These are phyloP conservation scores for Ailurus styani DNA, from an alignment of 2,113 vertebrate species.

Conservation along the genomic window DNA sequence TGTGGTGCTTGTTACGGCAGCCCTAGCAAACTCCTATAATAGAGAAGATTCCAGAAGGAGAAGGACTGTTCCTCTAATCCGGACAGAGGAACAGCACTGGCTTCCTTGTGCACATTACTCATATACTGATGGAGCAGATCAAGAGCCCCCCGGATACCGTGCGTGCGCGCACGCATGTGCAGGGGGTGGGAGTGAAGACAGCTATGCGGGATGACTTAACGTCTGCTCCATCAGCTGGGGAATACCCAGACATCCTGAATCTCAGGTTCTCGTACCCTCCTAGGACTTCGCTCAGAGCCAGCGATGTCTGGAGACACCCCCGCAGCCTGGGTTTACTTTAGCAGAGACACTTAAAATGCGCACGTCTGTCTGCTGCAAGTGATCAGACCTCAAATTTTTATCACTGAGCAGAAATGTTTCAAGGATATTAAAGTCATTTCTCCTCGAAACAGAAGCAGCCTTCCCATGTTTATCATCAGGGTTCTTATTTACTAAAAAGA, in stretches of 20 bases:
- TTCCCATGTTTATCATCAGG: neutral
- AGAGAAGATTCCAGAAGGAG: neutral
- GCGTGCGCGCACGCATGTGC: neutral
- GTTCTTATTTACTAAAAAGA: neutral
- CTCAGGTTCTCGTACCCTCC: neutral
- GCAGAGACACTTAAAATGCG: neutral
- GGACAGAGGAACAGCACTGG: neutral
- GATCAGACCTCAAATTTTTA: neutral
- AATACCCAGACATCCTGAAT: neutral
- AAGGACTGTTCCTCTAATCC: neutral
- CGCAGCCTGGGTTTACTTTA: neutral
- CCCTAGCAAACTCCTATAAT: neutral
- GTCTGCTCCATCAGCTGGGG: neutral
- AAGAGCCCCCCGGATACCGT: neutral
- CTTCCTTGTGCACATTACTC: neutral
- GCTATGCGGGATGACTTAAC: neutral
- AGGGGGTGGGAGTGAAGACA: fast-evolving
- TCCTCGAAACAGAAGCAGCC: neutral
- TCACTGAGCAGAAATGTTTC: neutral
- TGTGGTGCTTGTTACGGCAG: neutral
- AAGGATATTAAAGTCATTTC: neutral
- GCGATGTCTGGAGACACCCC: neutral
- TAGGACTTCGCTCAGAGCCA: neutral
- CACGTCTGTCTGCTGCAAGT: neutral
- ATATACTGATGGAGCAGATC: neutral